phyloP scores from a whole-genome alignment of 2,797 vertebrate species.

The Labeo calbasu region DNA sequence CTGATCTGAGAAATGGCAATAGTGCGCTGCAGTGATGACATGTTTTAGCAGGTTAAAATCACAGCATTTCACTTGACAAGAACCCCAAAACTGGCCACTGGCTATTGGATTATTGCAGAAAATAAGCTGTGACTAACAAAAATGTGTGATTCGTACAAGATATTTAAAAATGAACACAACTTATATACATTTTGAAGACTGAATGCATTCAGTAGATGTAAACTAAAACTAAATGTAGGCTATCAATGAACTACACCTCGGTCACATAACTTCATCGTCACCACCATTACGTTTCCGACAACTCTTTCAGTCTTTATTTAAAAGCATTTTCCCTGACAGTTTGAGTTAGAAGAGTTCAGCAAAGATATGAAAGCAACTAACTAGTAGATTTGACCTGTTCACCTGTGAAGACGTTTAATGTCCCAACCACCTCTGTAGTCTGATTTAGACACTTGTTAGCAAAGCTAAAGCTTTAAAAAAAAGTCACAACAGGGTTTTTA shows the following conservation, averaged over 20 bases:
- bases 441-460: not conserved
- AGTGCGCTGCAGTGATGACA: not conserved
- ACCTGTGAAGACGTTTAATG: not conserved
- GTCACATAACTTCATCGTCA: not conserved
- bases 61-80: too few relatives aligned
- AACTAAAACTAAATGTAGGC: not conserved
- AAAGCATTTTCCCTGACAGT: not conserved
- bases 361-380: not conserved
- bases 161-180: not conserved
- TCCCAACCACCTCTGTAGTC: not conserved
- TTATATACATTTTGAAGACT: not conserved
- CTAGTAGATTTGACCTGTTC: not conserved
- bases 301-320: not conserved
- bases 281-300: not conserved
- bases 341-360: not conserved
- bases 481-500: not conserved
- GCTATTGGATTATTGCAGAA: not conserved
- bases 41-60: not conserved
- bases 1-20: not conserved
- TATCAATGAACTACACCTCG: not conserved
- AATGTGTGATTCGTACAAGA: not conserved
- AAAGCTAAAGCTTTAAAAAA: not conserved
- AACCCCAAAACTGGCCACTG: not conserved
- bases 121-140: not conserved
- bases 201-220: not conserved